phyloP scores from a whole-genome alignment of 2,113 vertebrate species.

The Thamnophis sirtalis region DNA sequence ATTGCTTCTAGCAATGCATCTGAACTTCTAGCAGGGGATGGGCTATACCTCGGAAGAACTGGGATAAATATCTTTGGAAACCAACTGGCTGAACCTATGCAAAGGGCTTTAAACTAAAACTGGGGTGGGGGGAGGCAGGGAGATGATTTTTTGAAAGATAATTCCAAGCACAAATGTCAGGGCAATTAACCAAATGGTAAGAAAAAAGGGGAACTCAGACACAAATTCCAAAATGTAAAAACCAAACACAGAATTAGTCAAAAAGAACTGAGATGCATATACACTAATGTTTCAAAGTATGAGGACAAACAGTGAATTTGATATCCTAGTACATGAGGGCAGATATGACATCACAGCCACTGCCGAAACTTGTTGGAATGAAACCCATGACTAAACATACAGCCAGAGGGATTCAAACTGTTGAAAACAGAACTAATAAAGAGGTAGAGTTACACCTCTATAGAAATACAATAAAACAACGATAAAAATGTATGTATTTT shows the following conservation, averaged over 20 bases:
- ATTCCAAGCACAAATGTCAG: background rate
- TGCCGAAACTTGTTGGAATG: background rate
- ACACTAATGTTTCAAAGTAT: background rate
- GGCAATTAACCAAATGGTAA: background rate
- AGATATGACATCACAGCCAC: background rate
- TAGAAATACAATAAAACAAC: background rate
- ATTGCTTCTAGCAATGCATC: background rate
- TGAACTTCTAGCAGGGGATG: background rate
- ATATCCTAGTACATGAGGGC: background rate
- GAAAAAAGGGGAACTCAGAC: background rate
- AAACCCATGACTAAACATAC: background rate
- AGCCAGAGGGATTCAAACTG: background rate
- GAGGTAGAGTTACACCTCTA: background rate
- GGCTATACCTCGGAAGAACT: background rate
- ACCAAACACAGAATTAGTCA: background rate
- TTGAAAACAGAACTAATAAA: background rate
- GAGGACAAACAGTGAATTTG: background rate
- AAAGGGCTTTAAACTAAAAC: background rate
- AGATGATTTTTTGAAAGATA: background rate
- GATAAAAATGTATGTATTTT: background rate
- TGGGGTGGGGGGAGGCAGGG: background rate
- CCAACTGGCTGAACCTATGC: background rate
- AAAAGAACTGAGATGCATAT: background rate
- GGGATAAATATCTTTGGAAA: background rate
- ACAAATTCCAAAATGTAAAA: background rate